These are phyloP conservation scores for Cylindroiulus punctatus DNA, from an alignment of 2,888 invertebrate genomes.

Conservation along the genomic window DNA sequence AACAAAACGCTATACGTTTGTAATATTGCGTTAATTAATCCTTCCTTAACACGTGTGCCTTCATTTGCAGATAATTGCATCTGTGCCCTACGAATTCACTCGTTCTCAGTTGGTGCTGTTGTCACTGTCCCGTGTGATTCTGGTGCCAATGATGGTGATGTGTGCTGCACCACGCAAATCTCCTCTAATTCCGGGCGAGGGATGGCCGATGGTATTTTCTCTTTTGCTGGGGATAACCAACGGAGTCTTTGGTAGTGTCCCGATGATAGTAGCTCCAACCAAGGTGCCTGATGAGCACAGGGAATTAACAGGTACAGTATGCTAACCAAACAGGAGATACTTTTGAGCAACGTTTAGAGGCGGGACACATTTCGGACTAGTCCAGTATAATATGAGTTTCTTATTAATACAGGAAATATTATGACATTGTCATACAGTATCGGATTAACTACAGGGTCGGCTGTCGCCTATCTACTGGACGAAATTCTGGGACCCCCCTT, in stretches of 20 bases:
- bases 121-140: conserved; percentile 76
- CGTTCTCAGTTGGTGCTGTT: conserved; percentile 79
- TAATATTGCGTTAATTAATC: no score
- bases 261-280: conserved; percentile 90
- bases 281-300: conserved; percentile 85
- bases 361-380: no score
- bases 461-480: conserved; percentile 83
- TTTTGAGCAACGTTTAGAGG: no score
- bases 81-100: conserved; percentile 85
- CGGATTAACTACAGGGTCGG: conserved; percentile 83
- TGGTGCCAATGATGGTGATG: conserved; percentile 83
- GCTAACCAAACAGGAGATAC: no score
- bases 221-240: conserved; percentile 82
- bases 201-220: conserved; percentile 75
- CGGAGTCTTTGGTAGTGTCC: conserved; percentile 88
- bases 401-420: conserved; percentile 77
- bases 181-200: conserved; percentile 76
- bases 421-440: conserved; percentile 93
- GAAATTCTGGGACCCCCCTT: conserved; percentile 68
- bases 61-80: conserved; percentile 76
- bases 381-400: not conserved
- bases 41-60: not conserved
- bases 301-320: conserved; percentile 82
- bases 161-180: conserved; percentile 81
- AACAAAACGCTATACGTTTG: no score